These are phyloP conservation scores for Micromesistius poutassou DNA, from an alignment of 2,797 vertebrate species.

Conservation along the genomic window DNA sequence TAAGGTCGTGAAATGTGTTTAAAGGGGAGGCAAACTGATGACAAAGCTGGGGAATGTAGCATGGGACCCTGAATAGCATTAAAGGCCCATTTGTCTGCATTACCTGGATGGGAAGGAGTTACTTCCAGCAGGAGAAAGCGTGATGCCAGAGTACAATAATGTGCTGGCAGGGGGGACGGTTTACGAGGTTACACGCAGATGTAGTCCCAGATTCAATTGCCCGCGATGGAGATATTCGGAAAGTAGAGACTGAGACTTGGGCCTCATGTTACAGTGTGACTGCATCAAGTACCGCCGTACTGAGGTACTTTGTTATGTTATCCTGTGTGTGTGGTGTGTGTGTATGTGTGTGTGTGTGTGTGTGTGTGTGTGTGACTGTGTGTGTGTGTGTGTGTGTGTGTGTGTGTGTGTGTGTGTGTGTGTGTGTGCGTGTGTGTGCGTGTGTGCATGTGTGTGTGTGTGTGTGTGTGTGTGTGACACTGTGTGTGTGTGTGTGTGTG, in stretches of 20 bases:
- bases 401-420: too few relatives aligned
- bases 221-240: constrained; percentile 59
- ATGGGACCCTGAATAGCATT: constrained; percentile 70
- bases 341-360: too few relatives aligned
- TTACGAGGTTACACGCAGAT: constrained; percentile 66
- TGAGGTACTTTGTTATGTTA: constrained; percentile 41
- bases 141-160: constrained; percentile 67
- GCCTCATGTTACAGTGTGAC: constrained; percentile 68
- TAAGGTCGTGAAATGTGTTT: constrained; percentile 75
- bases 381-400: too few relatives aligned
- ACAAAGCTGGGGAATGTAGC: constrained; percentile 73
- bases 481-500: too few relatives aligned
- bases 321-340: too few relatives aligned
- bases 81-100: constrained; percentile 74
- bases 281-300: constrained; percentile 60
- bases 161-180: constrained; percentile 66
- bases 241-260: constrained; percentile 61
- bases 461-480: too few relatives aligned
- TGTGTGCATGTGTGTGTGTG: too few relatives aligned
- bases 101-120: constrained; percentile 61
- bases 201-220: constrained; percentile 66
- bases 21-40: constrained; percentile 69
- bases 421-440: too few relatives aligned
- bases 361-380: too few relatives aligned
- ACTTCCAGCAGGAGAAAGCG: constrained; percentile 60